Conservation (phyloP, 2,888 invertebrate genomes). For the Exocentrus adspersus region DNA sequence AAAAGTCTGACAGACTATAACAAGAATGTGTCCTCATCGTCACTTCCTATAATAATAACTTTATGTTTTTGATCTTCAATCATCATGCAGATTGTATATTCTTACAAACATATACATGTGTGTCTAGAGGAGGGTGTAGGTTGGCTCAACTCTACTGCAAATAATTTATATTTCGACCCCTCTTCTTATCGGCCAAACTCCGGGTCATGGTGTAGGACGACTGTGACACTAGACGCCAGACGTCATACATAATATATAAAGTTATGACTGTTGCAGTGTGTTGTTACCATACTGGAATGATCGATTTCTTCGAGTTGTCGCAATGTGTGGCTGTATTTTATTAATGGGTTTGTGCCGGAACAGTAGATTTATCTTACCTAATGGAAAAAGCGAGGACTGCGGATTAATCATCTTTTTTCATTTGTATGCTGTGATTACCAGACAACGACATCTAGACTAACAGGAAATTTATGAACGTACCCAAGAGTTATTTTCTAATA, state of each 20-base stretch:
- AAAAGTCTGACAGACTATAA: too few relatives aligned
- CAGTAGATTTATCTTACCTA: background rate
- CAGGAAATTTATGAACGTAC: too few relatives aligned
- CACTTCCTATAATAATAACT: too few relatives aligned
- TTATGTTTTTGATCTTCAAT: too few relatives aligned
- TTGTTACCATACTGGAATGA: constrained; percentile 8
- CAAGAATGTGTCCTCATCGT: too few relatives aligned
- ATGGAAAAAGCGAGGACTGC: background rate
- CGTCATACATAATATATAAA: constrained; percentile 45
- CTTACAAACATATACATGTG: too few relatives aligned
- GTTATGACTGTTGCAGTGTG: constrained; percentile 39
- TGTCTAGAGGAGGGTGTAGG: too few relatives aligned
- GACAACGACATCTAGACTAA: too few relatives aligned
- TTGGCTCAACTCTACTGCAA: too few relatives aligned
- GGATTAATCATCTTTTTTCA: background rate
- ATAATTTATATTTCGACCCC: background rate
- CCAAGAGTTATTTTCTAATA: too few relatives aligned
- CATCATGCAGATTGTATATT: too few relatives aligned
- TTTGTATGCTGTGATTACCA: background rate
- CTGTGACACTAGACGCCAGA: constrained; percentile 31
- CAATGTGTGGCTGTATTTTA: constrained; percentile 5
- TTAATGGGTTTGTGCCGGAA: constrained; percentile 6
- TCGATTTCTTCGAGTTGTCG: constrained; percentile 20
- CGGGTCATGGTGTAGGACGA: constrained; percentile 1
- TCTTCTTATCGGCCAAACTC: constrained; percentile 1